phyloP scores from a whole-genome alignment of 1,140 invertebrate genomes.

The Dinoponera quadriceps region DNA sequence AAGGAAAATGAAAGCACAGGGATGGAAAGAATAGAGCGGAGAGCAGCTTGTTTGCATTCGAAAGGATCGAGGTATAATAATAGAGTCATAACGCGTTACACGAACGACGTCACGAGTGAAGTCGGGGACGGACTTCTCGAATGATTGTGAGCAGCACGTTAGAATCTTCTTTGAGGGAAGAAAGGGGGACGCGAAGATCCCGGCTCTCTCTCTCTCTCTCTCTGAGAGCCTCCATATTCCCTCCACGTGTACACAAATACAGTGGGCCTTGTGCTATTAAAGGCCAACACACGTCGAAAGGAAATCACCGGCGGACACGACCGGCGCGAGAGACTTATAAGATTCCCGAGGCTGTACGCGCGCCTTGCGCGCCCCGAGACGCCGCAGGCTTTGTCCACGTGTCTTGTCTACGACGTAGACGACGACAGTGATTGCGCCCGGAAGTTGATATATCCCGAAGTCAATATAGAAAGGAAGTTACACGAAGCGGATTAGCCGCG shows the following conservation, averaged over 20 bases:
- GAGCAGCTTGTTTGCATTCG: background rate
- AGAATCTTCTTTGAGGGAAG: too few relatives aligned
- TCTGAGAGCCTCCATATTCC: background rate
- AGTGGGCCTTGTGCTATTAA: background rate
- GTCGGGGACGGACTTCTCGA: too few relatives aligned
- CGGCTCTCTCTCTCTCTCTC: too few relatives aligned
- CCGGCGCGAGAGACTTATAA: slow-evolving; percentile 8
- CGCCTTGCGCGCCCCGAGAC: background rate
- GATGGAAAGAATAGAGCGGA: background rate
- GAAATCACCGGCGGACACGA: background rate
- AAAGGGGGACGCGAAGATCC: too few relatives aligned
- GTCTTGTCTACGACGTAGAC: background rate
- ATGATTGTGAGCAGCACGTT: too few relatives aligned
- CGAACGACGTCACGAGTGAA: too few relatives aligned
- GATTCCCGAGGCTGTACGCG: background rate
- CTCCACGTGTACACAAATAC: background rate
- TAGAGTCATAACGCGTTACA: background rate
- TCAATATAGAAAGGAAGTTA: slow-evolving; percentile 20
- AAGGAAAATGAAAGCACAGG: background rate
- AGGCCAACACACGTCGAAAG: background rate
- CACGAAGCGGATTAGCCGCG: background rate
- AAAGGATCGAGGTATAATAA: background rate
- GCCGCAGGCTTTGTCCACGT: background rate
- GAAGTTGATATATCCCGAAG: slow-evolving; percentile 19
- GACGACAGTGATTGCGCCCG: background rate